phyloP scores from a whole-genome alignment of 2,888 invertebrate genomes.

The Platycheirus albimanus region DNA sequence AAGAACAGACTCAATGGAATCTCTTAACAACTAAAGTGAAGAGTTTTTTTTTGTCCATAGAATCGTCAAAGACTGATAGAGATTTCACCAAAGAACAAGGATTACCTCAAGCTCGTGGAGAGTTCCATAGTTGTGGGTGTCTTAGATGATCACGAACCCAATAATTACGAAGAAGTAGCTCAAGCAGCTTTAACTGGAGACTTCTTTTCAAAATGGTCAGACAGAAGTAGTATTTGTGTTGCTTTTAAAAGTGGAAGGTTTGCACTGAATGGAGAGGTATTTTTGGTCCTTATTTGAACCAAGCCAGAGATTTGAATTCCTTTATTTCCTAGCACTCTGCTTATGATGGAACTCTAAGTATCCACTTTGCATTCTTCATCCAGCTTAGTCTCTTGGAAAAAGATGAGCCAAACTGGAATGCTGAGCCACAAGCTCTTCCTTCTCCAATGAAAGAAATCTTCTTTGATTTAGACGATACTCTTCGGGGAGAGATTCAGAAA shows the following conservation, averaged over 20 bases:
- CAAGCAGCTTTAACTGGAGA: constrained; percentile 83
- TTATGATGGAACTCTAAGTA: constrained; percentile 82
- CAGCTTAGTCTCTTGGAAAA: constrained; percentile 80
- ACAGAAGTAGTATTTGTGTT: constrained; percentile 84
- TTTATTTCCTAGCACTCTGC: constrained; percentile 79
- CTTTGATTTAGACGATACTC: constrained; percentile 83
- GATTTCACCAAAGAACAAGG: constrained; percentile 81
- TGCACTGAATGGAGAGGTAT: constrained; percentile 84
- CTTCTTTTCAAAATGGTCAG: constrained; percentile 85
- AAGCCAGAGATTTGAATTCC: not conserved
- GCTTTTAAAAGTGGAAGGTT: constrained; percentile 84
- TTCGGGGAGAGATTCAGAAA: constrained; percentile 82
- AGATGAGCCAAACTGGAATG: constrained; percentile 80
- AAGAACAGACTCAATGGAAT: constrained; percentile 35
- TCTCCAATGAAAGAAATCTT: constrained; percentile 81
- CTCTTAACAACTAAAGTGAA: too few species aligned
- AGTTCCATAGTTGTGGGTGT: constrained; percentile 80
- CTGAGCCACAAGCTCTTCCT: constrained; percentile 65
- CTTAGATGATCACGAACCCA: constrained; percentile 82
- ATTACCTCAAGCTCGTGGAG: constrained; percentile 81
- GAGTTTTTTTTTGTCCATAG: constrained; percentile 75
- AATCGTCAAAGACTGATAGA: constrained; percentile 82
- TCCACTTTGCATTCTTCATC: constrained; percentile 80
- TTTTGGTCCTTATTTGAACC: constrained; percentile 51
- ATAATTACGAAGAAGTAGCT: constrained; percentile 80